Conservation (phyloP, 2,888 invertebrate genomes). For the Encarsia formosa region DNA sequence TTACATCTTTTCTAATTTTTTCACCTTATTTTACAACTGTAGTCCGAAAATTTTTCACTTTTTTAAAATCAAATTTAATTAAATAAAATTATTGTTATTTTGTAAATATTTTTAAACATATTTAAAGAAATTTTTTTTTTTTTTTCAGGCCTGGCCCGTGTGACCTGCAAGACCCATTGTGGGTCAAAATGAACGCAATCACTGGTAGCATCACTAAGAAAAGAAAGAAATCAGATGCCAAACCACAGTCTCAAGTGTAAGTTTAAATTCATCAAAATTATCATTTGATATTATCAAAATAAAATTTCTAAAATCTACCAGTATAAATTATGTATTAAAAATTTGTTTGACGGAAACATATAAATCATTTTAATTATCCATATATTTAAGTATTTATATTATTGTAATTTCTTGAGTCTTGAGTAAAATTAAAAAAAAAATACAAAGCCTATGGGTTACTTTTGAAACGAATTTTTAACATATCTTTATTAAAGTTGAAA, state of each 20-base stretch:
- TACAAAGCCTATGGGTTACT: too few species aligned
- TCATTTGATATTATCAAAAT: not conserved
- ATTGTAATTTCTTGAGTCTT: too few species aligned
- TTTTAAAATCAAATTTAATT: not conserved
- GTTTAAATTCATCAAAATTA: slow-evolving; percentile 31
- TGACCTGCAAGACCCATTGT: slow-evolving; percentile 82
- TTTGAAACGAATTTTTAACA: too few species aligned
- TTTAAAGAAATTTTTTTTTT: slow-evolving; percentile 29
- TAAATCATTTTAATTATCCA: too few species aligned
- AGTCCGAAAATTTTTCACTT: not conserved
- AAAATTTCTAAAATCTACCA: not conserved
- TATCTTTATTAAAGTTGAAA: too few species aligned
- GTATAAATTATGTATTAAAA: slow-evolving; percentile 1
- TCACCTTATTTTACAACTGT: slow-evolving; percentile 4
- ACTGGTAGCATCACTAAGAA: slow-evolving; percentile 61
- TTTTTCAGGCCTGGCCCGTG: slow-evolving; percentile 83
- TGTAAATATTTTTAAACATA: not conserved
- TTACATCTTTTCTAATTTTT: slow-evolving; percentile 9
- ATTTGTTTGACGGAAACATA: too few species aligned
- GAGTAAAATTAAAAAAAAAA: too few species aligned
- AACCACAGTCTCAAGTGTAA: slow-evolving; percentile 63
- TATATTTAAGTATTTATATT: too few species aligned
- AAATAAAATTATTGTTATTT: not conserved
- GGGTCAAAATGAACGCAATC: slow-evolving; percentile 82
- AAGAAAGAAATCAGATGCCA: slow-evolving; percentile 62